Evolutionary conservation across 2,797 vertebrate genomes (phyloP), one percentile per base, ranked within the genome.

Genomic region (Cygnus olor): DNA sequence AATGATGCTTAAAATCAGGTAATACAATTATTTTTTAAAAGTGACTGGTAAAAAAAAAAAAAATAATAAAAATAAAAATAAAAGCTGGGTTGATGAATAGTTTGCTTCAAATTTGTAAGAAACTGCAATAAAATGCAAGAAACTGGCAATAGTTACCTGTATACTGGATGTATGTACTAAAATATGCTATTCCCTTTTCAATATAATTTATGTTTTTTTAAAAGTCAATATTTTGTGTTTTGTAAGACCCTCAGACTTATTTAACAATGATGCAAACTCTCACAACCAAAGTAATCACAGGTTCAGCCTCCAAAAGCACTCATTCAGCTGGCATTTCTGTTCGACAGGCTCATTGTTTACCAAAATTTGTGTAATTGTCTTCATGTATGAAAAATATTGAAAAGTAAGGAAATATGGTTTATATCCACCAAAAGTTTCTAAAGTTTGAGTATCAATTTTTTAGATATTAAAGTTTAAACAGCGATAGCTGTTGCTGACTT

Each of bases 1-100:
- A 91, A 1, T 63, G 32, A 63, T 56, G 53, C 16, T 82, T 89
- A 90, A 89, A 85, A 72, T 72, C 63, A 79, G 77, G 60, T 78
- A 42, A 54, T 57, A 49, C 38, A 49, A 76, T 80, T 90, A 54
- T 63, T 80, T 88, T 94, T 85, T 93, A 47, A 95, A 94, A n/a
- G 40, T 92, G 28, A 3, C 18, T 82, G 44, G 45, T 53, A 16
- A 54, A 81, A 61, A 61, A 49, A 54, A 81, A 61, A 49, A 49
- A 49, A 49, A 60, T 24, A 24, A n/a, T n/a, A n/a, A n/a, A n/a
- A 49, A 49, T 13, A 49, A 49, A 49, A 49, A 60, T 24, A 24
- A 65, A 71, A 32, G 3, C 6, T 64, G 22, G 1, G 45, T 83
- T 88, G 54, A 56, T 80, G 32, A 80, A 83, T 42, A 80, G 54